These are phyloP conservation scores for Sebastes fasciatus DNA, from an alignment of 2,113 vertebrate genomes.

Conservation along the genomic window DNA sequence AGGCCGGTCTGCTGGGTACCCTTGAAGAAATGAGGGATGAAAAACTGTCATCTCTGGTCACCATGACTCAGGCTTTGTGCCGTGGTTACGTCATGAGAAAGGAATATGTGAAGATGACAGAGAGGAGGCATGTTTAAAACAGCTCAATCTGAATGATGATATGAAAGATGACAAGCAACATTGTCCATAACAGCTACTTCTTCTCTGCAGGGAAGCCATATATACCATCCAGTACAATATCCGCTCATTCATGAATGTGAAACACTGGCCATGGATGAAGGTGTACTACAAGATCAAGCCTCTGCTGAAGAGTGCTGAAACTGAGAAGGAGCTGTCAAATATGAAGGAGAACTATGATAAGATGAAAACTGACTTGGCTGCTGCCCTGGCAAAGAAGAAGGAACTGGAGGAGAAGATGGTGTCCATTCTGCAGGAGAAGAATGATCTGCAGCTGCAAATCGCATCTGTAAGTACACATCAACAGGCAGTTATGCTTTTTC, in stretches of 20 bases:
- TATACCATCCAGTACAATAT: conserved; percentile 72
- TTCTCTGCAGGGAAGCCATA: conserved; percentile 59
- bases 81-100: too few relatives aligned
- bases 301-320: conserved; percentile 72
- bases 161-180: accelerated
- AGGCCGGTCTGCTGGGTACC: too few relatives aligned
- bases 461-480: too few relatives aligned
- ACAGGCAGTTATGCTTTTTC: too few relatives aligned
- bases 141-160: background rate
- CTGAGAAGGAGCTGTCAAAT: conserved; percentile 60
- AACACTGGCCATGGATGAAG: conserved; percentile 80
- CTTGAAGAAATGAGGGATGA: too few relatives aligned
- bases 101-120: too few relatives aligned
- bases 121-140: too few relatives aligned
- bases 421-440: too few relatives aligned
- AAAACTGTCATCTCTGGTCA: too few relatives aligned
- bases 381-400: conserved; percentile 71
- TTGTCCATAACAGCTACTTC: background rate
- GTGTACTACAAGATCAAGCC: conserved; percentile 80
- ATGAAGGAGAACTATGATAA: conserved; percentile 76
- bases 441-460: too few relatives aligned
- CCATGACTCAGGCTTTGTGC: too few relatives aligned
- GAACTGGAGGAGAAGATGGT: conserved; percentile 74
- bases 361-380: conserved; percentile 63
- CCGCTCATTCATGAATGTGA: conserved; percentile 78